Base-by-base conservation (phyloP, 2,888 invertebrate genomes). In the Geophilus truncorum region DNA sequence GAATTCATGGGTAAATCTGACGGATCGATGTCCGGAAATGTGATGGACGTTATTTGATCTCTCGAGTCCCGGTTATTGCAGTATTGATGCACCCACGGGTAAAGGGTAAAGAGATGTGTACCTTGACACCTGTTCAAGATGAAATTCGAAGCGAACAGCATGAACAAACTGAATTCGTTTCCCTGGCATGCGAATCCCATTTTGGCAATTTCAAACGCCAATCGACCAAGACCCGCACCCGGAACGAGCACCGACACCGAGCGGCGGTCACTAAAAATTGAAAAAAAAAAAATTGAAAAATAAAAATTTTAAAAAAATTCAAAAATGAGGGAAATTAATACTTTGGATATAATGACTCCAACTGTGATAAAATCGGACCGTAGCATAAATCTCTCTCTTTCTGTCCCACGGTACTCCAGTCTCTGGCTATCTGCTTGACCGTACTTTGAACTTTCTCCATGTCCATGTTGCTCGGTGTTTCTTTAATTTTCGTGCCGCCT, bases 131-230 rank as follows among this genome's bases (percentile, higher is more conserved):
- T 91, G 89, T 99, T 99, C 75, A 99, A 89, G 81, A 99, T 93
- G 87, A 97, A 98, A 88, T 97, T 95, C 75, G 98, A 97, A 0
- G 96, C 94, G 84, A 98, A 94, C 78, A 99, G 89, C 98, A 99
- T 99, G 87, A 96, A 98, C 51, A 98, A 90, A 32, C 96, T 97
- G 89, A 97, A 98, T 88, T 99, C 99, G 87, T 99, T 99, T 83
- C 98, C 99, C 88, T 98, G 96, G 85, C 97, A 98, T 10, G 91
- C 90, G 88, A 93, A 99, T 0, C 98, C 98, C 21, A 92, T 90
- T 81, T 91, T 91, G 0, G 98, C 97, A 34, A 99, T 91, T 89
- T 99, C 98, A 89, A 93, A 97, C 0, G 97, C 95, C 0, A 99
- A 90, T 81, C 99, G 89, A 0, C 97, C 98, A 5, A 98, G 89